Conservation (phyloP, 2,888 invertebrate genomes). For the Limnephilus lunatus region DNA sequence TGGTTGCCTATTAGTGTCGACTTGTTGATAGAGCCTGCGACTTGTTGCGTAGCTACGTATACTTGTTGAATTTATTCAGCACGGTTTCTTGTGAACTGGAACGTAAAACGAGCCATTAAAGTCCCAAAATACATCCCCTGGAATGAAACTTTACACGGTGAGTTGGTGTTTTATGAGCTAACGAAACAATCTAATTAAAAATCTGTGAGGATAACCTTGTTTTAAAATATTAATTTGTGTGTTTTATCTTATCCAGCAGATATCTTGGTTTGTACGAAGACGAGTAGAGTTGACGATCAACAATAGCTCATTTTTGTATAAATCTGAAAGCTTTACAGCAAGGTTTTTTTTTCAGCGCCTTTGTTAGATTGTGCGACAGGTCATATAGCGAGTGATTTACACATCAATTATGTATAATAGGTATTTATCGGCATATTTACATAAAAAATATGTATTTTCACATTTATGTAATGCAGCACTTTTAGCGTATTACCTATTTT, state of each 20-base stretch:
- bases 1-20: conserved; percentile 36
- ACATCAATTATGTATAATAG: too few species aligned
- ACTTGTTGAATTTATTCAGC: conserved; percentile 59
- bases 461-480: too few species aligned
- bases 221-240: background rate
- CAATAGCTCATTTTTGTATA: background rate
- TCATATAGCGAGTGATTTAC: too few species aligned
- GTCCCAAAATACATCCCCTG: background rate
- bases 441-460: too few species aligned
- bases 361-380: background rate
- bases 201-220: background rate
- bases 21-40: conserved; percentile 51
- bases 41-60: conserved; percentile 51
- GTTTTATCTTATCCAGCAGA: background rate
- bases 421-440: too few species aligned
- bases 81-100: conserved; percentile 9
- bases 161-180: background rate
- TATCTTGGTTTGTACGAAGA: background rate
- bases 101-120: background rate
- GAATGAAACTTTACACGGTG: background rate
- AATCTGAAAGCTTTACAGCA: background rate
- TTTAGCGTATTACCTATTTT: too few species aligned
- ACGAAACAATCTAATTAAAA: background rate
- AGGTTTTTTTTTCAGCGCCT: background rate
- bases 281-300: background rate